Conservation (phyloP, 2,113 vertebrate genomes). For the mouse (Mus musculus) region DNA sequence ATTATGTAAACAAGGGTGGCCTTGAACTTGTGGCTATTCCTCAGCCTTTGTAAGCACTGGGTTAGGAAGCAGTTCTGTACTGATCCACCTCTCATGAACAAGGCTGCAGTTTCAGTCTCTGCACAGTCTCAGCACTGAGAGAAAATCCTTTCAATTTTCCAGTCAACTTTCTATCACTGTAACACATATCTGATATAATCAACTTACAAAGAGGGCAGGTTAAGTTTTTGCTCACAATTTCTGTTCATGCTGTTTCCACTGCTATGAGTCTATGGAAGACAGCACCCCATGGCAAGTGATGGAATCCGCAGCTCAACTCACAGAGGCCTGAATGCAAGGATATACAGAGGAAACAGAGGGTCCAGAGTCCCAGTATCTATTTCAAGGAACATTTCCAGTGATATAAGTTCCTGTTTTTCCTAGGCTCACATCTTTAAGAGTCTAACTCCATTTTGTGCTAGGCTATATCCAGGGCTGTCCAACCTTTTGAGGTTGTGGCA, state of each 20-base stretch:
- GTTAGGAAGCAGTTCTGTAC: background rate
- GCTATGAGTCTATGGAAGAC: background rate
- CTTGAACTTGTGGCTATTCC: background rate
- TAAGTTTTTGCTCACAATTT: background rate
- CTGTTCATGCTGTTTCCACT: background rate
- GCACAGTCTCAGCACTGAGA: background rate
- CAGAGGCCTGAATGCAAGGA: background rate
- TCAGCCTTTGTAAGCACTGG: background rate
- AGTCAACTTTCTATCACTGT: background rate
- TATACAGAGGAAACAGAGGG: background rate
- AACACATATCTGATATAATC: background rate
- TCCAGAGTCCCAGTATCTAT: background rate
- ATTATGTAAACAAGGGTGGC: background rate
- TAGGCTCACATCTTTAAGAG: background rate
- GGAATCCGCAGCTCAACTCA: background rate
- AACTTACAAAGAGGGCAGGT: background rate
- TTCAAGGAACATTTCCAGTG: background rate
- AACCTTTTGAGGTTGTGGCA: background rate
- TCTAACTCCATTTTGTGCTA: background rate
- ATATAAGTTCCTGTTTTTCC: background rate
- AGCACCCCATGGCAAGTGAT: background rate
- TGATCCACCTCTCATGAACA: background rate
- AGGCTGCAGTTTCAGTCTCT: background rate
- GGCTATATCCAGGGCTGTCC: background rate
- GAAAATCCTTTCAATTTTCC: background rate